phyloP scores from a whole-genome alignment of 2,888 invertebrate species.

The Cistogaster globosa region DNA sequence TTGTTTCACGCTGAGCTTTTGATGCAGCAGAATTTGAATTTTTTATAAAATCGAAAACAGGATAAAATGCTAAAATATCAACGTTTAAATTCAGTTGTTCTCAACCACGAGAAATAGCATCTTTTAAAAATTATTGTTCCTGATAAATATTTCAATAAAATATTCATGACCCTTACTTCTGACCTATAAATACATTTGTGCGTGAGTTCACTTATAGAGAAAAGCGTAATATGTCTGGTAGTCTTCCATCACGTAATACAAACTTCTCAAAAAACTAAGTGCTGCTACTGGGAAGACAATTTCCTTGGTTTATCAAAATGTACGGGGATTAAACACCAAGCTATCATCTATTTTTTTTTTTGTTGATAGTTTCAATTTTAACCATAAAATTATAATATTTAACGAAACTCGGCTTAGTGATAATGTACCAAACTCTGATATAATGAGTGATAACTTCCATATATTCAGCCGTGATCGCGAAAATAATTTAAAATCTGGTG shows the following conservation, averaged over 20 bases:
- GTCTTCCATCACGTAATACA: neutral
- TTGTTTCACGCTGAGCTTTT: neutral
- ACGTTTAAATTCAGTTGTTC: neutral
- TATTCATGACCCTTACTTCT: neutral
- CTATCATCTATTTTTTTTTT: neutral
- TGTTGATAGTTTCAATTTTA: neutral
- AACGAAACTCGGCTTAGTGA: neutral
- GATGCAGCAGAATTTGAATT: neutral
- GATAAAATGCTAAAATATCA: neutral
- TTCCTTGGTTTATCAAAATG: neutral
- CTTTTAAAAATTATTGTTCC: neutral
- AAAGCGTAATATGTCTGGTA: neutral
- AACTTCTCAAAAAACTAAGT: neutral
- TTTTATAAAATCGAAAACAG: neutral
- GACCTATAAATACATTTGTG: neutral
- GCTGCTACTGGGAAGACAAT: neutral
- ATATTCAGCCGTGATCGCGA: no score
- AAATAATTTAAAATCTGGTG: no score
- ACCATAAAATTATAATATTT: neutral
- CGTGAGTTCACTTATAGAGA: neutral
- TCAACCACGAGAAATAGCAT: neutral
- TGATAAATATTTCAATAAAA: neutral
- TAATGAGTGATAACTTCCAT: no score
- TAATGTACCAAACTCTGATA: neutral
- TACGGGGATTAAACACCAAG: neutral